phyloP scores from a whole-genome alignment of 2,888 invertebrate genomes.

The Caenorhabditis sp. region DNA sequence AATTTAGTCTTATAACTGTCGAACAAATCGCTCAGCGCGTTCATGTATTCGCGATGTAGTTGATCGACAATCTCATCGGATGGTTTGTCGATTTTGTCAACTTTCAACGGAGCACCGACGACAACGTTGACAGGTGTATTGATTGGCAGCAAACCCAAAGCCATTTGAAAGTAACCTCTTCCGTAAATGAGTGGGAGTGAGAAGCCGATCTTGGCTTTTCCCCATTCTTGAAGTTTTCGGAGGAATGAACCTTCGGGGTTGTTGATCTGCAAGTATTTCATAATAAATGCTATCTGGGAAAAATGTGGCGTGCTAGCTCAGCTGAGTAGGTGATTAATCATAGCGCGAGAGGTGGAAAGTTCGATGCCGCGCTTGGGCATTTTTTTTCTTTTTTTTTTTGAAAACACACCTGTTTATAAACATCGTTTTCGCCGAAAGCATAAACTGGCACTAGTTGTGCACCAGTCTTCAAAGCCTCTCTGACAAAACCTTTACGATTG shows the following conservation, averaged over 20 bases:
- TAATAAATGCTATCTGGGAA: too few species aligned
- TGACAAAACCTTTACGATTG: constrained; percentile 40
- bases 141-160: constrained; percentile 82
- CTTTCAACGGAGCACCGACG: constrained; percentile 85
- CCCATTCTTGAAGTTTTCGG: constrained; percentile 51
- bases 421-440: constrained; percentile 73
- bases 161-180: constrained; percentile 72
- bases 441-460: constrained; percentile 72
- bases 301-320: not conserved
- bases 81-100: constrained; percentile 80
- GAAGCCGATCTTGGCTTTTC: constrained; percentile 71
- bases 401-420: constrained; percentile 60
- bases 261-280: constrained; percentile 18
- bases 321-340: too few species aligned
- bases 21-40: constrained; percentile 80
- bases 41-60: constrained; percentile 82
- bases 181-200: constrained; percentile 70
- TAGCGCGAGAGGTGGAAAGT: too few species aligned
- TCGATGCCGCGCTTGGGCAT: too few species aligned
- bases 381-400: not conserved
- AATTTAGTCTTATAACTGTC: constrained; percentile 85
- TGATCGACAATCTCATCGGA: constrained; percentile 80
- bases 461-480: constrained; percentile 44
- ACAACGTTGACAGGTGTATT: constrained; percentile 84
- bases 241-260: constrained; percentile 58